These are phyloP conservation scores for Heterohyrax brucei DNA, from an alignment of 2,797 vertebrate genomes.

Conservation along the genomic window DNA sequence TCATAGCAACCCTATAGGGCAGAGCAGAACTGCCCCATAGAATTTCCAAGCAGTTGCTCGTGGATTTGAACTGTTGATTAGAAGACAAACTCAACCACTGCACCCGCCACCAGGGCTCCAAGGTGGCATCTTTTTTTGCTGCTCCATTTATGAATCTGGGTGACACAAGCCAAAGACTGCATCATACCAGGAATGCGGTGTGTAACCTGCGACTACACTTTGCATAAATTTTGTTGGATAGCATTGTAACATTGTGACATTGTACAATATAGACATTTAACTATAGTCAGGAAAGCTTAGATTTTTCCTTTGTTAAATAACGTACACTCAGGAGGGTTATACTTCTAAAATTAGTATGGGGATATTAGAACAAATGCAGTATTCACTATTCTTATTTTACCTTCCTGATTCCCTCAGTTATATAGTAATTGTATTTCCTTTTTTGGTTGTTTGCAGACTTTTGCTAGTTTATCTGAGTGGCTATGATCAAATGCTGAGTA, in stretches of 20 bases:
- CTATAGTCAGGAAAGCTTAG: not conserved
- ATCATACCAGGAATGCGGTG: rapidly evolving
- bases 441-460: not conserved
- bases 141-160: not conserved
- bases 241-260: not conserved
- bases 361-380: slow-evolving; percentile 9
- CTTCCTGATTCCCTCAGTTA: not conserved
- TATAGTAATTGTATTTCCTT: slow-evolving; percentile 8
- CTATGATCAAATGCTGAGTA: not conserved
- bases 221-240: not conserved
- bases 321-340: not conserved
- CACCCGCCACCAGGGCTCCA: not conserved
- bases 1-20: too few relatives aligned
- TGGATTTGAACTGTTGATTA: too few relatives aligned
- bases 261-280: slow-evolving; percentile 10
- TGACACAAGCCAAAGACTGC: too few relatives aligned
- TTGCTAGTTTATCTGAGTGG: slow-evolving; percentile 23
- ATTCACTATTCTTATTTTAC: not conserved
- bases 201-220: not conserved
- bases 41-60: too few relatives aligned
- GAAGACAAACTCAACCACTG: too few relatives aligned
- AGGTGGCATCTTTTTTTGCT: not conserved
- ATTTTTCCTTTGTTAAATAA: slow-evolving; percentile 52
- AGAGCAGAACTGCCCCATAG: too few relatives aligned
- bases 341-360: slow-evolving; percentile 63